A percentile compares a stretch with the other conserved stretches of the same genome.
phyloP scores from a whole-genome alignment of 2,797 vertebrate species.

The Poeciliopsis presidionis region DNA sequence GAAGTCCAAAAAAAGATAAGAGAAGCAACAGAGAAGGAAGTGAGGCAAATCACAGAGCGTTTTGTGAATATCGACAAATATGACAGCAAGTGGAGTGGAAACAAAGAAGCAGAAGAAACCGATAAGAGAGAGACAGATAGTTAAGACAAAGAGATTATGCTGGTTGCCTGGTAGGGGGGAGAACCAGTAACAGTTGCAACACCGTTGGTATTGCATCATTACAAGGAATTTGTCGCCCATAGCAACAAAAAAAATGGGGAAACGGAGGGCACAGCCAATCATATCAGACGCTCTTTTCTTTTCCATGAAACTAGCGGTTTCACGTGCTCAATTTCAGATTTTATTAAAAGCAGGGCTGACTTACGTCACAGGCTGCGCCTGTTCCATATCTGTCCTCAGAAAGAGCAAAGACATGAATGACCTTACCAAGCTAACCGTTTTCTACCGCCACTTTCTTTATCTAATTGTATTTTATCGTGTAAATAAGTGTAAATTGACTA shows the following conservation, averaged over 20 bases:
- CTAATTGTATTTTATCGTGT: neutral
- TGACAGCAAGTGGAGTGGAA: constrained; percentile 50
- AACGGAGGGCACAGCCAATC: constrained; percentile 50
- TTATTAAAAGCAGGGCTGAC: constrained; percentile 31
- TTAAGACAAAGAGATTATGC: constrained; percentile 63
- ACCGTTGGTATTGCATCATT: constrained; percentile 61
- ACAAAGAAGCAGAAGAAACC: constrained; percentile 60
- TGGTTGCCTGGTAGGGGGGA: constrained; percentile 25
- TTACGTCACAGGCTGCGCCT: constrained; percentile 41
- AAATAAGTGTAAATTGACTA: constrained; percentile 30
- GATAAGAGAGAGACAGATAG: constrained; percentile 45
- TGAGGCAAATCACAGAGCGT: constrained; percentile 26
- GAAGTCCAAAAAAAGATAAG: constrained; percentile 13
- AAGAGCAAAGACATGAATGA: constrained; percentile 38
- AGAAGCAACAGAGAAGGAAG: constrained; percentile 17
- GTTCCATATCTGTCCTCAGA: constrained; percentile 16
- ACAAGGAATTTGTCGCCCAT: constrained; percentile 67
- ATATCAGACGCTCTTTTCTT: constrained; percentile 34
- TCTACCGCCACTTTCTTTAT: neutral
- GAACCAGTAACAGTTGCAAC: constrained; percentile 30
- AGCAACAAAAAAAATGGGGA: constrained; percentile 55
- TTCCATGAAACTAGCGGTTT: constrained; percentile 26
- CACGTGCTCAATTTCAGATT: constrained; percentile 33
- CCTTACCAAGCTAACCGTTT: constrained; percentile 10
- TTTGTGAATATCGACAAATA: constrained; percentile 54